phyloP scores from a whole-genome alignment of 2,113 vertebrate genomes.

The Gasterosteus nipponicus region DNA sequence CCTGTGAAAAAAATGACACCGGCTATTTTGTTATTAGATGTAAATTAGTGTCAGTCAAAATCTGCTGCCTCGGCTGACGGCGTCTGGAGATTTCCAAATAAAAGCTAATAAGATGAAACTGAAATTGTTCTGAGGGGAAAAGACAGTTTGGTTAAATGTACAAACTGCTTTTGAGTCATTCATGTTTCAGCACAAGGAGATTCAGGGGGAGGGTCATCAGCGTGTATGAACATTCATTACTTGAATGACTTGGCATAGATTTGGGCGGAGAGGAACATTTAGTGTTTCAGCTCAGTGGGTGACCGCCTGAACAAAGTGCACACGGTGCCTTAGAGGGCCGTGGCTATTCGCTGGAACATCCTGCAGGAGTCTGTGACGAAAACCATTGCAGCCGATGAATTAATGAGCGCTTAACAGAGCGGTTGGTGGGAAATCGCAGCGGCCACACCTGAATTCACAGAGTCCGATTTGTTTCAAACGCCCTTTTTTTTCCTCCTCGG shows the following conservation, averaged over 20 bases:
- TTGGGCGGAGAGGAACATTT: constrained; percentile 65
- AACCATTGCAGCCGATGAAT: constrained; percentile 31
- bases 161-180: constrained; percentile 71
- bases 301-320: constrained; percentile 68
- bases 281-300: constrained; percentile 57
- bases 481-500: constrained; percentile 53
- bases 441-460: constrained; percentile 19
- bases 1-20: constrained; percentile 16
- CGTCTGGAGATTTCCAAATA: constrained; percentile 54
- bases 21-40: constrained; percentile 53
- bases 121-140: constrained; percentile 59
- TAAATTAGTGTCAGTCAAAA: constrained; percentile 59
- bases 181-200: constrained; percentile 68
- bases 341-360: constrained; percentile 7
- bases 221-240: constrained; percentile 79
- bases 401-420: constrained; percentile 31
- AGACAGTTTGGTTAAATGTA: constrained; percentile 65
- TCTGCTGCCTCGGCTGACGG: constrained; percentile 36
- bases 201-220: constrained; percentile 57
- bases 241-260: constrained; percentile 52
- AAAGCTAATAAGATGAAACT: constrained; percentile 26
- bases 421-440: constrained; percentile 24
- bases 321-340: constrained; percentile 1
- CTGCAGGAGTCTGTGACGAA: constrained; percentile 30
- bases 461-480: constrained; percentile 33